Base-by-base conservation (phyloP, 2,797 vertebrate species). In the Hydrocynus forskahlii region DNA sequence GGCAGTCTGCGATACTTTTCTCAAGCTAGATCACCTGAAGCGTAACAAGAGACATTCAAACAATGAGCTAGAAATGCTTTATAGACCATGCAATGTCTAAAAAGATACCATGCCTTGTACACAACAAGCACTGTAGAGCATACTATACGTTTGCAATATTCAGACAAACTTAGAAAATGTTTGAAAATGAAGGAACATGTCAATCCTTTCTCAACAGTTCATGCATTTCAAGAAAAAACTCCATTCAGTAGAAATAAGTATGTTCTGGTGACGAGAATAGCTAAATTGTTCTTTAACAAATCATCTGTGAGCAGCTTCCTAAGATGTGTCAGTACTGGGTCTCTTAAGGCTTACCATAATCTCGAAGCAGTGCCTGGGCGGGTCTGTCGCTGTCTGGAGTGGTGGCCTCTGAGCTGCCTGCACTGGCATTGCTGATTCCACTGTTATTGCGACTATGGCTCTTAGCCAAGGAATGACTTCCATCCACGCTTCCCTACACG, bases 401-500 rank as follows among this genome's bases (percentile, higher is more conserved):
- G 0, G 94, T 94, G 75, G 95, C 93, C 62, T 97, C 96, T 0
- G 92, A 95, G 81, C 96, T 96, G 86, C 95, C 94, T 4, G 95
- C 94, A 0, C 96, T 97, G 2, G 95, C 91, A 10, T 94, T 95
- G 90, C 96, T 97, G 85, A 96, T 94, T 79, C 95, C 94, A 72
- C 96, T 96, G 86, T 96, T 96, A 12, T 95, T 97, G 45, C 96
- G 95, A 84, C 95, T 96, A 86, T 96, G 96, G 89, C 94, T 95
- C 89, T 96, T 97, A 59, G 83, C 82, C n/a, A 89, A 75, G 43
- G 72, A 38, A 76, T 87, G 87, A 79, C 83, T 84, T 64, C 88
- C 87, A 12, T 90, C 89, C 59, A 81, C 79, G 35, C 88, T 89
- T 80, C 81, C 88, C 88, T 90, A 68, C 1, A 81, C 25, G 67